Conservation (phyloP, 2,888 invertebrate genomes). For the Standfussiana lucernea region DNA sequence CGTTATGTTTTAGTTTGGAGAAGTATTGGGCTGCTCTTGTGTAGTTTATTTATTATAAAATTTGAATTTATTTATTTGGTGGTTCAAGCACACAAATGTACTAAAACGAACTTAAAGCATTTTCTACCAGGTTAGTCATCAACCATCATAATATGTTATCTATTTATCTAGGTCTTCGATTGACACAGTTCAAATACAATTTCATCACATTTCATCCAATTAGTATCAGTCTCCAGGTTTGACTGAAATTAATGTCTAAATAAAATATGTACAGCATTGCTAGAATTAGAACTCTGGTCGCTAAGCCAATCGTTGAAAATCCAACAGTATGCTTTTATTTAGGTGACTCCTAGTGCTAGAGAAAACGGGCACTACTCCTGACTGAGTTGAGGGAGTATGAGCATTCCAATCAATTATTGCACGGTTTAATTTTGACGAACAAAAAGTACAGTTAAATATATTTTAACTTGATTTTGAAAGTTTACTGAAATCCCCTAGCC, state of each 20-base stretch:
- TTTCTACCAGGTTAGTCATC: not conserved
- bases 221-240: not conserved
- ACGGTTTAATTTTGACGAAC: too few species aligned
- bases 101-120: not conserved
- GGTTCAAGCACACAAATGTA: not conserved
- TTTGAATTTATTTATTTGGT: not conserved
- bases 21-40: not conserved
- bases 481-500: not conserved
- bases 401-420: too few species aligned
- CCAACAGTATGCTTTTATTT: not conserved
- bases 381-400: not conserved
- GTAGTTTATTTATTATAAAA: not conserved
- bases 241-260: not conserved
- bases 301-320: not conserved
- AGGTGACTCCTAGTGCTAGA: not conserved
- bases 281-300: not conserved
- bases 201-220: not conserved
- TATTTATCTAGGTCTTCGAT: not conserved
- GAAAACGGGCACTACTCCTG: not conserved
- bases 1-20: constrained; percentile 18
- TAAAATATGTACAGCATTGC: not conserved
- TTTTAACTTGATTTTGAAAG: too few species aligned
- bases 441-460: too few species aligned
- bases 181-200: not conserved
- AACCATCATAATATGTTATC: not conserved